These are phyloP conservation scores for Stenotaenia linearis DNA, from an alignment of 2,888 invertebrate species.

Conservation along the genomic window DNA sequence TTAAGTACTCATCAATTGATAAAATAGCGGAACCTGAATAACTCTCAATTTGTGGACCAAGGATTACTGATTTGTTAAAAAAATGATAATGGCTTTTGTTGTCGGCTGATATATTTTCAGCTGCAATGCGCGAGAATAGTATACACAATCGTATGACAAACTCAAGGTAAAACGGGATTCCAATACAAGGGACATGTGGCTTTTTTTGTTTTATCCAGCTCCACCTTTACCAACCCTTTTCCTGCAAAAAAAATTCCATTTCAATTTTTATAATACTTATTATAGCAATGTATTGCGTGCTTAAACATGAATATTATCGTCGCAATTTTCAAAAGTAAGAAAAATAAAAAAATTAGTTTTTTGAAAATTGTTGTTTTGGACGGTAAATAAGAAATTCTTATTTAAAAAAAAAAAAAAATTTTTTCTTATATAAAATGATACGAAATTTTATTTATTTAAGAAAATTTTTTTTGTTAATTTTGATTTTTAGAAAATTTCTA, in stretches of 20 bases:
- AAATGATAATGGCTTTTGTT: not conserved
- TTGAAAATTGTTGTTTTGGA: no score
- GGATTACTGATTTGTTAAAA: not conserved
- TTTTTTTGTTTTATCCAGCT: not conserved
- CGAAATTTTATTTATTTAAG: no score
- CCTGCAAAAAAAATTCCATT: not conserved
- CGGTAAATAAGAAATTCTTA: no score
- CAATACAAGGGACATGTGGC: not conserved
- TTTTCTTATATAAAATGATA: no score
- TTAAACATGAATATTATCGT: no score
- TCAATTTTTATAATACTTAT: no score
- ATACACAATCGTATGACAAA: not conserved
- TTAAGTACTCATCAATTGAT: not conserved
- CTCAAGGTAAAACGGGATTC: not conserved
- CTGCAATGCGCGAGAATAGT: not conserved
- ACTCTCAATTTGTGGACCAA: not conserved
- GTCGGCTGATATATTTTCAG: not conserved
- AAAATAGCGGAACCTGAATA: not conserved
- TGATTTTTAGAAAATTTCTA: no score
- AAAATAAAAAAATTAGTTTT: no score
- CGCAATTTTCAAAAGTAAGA: no score
- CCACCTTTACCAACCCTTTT: not conserved
- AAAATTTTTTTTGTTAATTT: no score
- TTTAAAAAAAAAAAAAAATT: no score
- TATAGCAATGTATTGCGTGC: no score